Evolutionary conservation across 2,113 vertebrate species (phyloP), one percentile per base, ranked within the genome.

Genomic region (Serinus canaria): DNA sequence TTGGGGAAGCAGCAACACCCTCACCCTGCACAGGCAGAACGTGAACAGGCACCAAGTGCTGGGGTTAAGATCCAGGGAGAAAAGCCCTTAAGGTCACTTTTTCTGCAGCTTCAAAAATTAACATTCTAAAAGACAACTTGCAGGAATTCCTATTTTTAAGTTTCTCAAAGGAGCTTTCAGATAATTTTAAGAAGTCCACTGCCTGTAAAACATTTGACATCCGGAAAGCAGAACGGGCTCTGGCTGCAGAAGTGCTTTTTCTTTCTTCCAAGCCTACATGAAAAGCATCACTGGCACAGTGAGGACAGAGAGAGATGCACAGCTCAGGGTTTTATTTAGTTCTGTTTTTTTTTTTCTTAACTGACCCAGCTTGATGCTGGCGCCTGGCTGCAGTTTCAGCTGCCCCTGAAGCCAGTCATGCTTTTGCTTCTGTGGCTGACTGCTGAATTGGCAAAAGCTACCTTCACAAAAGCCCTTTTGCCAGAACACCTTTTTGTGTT

Each of bases 101-200:
- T 72, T 58, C 53, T 83, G 47, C 56, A 56, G 43, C 64, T 96
- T 68, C 64, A 69, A 72, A 74, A 77, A 92, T 80, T 88, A 90
- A 53, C 63, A 24, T 60, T 93, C 87, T 44, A 43, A 96, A 83
- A 60, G 64, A 52, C 35, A 93, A 80, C 79, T 70, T 62, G 55
- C 44, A 91, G 60, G 30, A 80, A 74, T 43, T 80, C 60, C 69
- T 88, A 56, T 77, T 94, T 92, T 92, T 77, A 90, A 83, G 86
- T 78, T 96, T 81, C 56, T 90, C 77, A 89, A 75, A 94, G 52
- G 49, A 93, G 56, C 80, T 77, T 75, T 89, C 56, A 87, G 68
- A 62, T 39, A 6, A 63, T 77, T 93, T 85, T 60, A 53, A 80
- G 68, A 58, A 76, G 63, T 20, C 37, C 63, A 33, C 16, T 86